Conservation (phyloP, 2,113 vertebrate species). For the Candoia aspera region DNA sequence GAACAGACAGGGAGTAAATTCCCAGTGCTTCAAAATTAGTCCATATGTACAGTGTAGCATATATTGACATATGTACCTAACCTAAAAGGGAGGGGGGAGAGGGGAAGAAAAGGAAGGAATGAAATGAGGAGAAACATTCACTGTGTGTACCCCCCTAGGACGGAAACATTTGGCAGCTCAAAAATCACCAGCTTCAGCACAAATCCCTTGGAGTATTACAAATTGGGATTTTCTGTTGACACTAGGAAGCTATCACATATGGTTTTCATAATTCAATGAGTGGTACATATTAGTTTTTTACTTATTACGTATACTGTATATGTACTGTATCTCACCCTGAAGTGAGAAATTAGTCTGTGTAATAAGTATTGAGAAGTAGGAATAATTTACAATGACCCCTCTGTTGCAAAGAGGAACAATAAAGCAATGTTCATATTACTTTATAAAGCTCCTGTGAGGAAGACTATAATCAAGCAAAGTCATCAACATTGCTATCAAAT, state of each 20-base stretch:
- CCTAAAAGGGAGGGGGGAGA: neutral
- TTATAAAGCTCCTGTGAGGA: neutral
- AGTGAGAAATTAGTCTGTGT: constrained; percentile 15
- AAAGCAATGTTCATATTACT: neutral
- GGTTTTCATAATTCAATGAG: constrained; percentile 56
- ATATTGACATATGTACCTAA: neutral
- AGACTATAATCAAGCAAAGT: neutral
- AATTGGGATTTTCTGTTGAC: constrained; percentile 60
- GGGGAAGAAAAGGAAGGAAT: neutral
- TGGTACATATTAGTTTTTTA: constrained; percentile 57
- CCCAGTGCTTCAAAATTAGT: neutral
- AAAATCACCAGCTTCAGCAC: constrained; percentile 59
- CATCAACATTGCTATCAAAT: neutral
- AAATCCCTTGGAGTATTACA: constrained; percentile 51
- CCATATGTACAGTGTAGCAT: neutral
- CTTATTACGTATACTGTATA: constrained; percentile 41
- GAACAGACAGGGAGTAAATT: neutral
- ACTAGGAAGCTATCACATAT: constrained; percentile 51
- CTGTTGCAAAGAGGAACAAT: neutral
- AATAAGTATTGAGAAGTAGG: constrained; percentile 36
- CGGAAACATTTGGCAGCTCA: constrained; percentile 55
- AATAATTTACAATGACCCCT: neutral
- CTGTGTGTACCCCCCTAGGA: constrained; percentile 56
- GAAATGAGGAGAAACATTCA: constrained; percentile 42
- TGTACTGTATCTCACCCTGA: constrained; percentile 37